Conservation (phyloP, 2,113 vertebrate genomes). For the Cebidichthys violaceus region DNA sequence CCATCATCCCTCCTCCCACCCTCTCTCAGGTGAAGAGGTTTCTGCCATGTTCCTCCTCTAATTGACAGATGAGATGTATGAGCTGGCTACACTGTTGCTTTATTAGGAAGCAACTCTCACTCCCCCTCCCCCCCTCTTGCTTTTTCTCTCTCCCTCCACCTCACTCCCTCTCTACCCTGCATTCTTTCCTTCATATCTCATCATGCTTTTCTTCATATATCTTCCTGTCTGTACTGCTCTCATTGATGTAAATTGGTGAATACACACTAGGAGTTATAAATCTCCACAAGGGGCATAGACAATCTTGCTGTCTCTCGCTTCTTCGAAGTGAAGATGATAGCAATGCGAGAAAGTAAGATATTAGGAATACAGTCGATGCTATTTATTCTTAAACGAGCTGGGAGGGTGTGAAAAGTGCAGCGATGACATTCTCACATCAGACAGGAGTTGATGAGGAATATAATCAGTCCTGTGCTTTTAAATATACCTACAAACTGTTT, state of each 20-base stretch:
- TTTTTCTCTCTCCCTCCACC: constrained; percentile 14
- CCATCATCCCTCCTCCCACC: constrained; percentile 58
- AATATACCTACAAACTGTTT: constrained; percentile 20
- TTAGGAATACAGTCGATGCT: constrained; percentile 19
- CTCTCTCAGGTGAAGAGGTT: constrained; percentile 81
- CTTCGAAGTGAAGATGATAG: constrained; percentile 38
- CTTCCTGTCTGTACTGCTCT: constrained; percentile 35
- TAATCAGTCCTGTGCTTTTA: constrained; percentile 10
- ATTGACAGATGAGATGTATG: constrained; percentile 82
- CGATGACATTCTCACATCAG: constrained; percentile 17
- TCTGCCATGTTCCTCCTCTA: constrained; percentile 72
- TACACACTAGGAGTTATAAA: constrained; percentile 44
- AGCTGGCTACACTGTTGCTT: constrained; percentile 79
- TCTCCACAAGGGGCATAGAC: constrained; percentile 42
- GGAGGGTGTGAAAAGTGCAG: constrained; percentile 34
- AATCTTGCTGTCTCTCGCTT: constrained; percentile 28
- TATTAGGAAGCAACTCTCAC: constrained; percentile 77
- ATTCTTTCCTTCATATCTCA: constrained; percentile 61
- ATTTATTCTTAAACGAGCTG: constrained; percentile 12
- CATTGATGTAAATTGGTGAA: constrained; percentile 70
- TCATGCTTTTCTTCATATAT: constrained; percentile 49
- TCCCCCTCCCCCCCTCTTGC: constrained; percentile 32
- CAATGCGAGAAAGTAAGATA: constrained; percentile 22
- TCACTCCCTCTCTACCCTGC: constrained; percentile 29
- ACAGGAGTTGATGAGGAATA: constrained; percentile 19